Conservation (phyloP, 1,140 invertebrate species). For the Eupristina koningsbergeri region DNA sequence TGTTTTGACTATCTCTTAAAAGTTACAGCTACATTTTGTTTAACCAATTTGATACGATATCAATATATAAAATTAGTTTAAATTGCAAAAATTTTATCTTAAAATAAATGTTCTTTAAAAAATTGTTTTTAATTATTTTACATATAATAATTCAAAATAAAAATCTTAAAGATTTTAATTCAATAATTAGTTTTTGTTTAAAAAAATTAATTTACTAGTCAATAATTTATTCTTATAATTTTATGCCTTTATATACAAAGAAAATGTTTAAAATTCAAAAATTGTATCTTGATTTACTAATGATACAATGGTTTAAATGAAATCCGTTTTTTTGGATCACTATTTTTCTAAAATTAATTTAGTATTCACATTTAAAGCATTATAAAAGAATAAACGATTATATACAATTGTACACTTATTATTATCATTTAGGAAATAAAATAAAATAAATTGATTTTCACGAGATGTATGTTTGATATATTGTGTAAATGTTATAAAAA, state of each 20-base stretch:
- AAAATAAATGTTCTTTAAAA: no score
- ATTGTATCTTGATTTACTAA: neutral
- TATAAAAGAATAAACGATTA: slow-evolving; percentile 16
- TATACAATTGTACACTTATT: neutral
- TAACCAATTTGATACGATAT: slow-evolving; percentile 2
- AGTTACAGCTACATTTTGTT: slow-evolving; percentile 40
- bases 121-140: no score
- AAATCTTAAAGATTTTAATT: neutral
- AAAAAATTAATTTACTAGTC: slow-evolving; percentile 7
- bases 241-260: slow-evolving; percentile 40
- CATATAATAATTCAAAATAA: neutral
- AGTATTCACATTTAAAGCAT: neutral
- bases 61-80: slow-evolving; percentile 11
- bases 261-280: slow-evolving; percentile 15
- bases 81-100: no score
- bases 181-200: neutral
- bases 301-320: slow-evolving; percentile 9
- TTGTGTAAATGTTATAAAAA: slow-evolving; percentile 9
- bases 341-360: neutral
- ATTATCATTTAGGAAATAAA: no score
- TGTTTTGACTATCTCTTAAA: slow-evolving; percentile 40
- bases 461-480: neutral
- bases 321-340: slow-evolving; percentile 1
- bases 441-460: no score
- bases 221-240: slow-evolving; percentile 47